These are phyloP conservation scores for Parasteatoda lunata DNA, from an alignment of 2,888 invertebrate genomes.

Conservation along the genomic window DNA sequence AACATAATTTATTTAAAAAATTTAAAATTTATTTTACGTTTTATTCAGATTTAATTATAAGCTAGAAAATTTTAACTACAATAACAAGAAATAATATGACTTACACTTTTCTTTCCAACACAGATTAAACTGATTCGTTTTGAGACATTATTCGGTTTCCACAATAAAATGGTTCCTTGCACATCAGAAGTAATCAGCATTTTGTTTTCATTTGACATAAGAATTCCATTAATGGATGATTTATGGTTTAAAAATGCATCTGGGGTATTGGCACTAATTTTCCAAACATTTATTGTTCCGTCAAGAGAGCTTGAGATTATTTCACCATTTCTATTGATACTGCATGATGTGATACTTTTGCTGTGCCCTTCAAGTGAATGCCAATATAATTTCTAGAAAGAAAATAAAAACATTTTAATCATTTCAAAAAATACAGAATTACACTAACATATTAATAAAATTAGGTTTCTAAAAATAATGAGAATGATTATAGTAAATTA, in stretches of 20 bases:
- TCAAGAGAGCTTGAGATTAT: conserved; percentile 54
- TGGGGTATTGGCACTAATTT: conserved; percentile 16
- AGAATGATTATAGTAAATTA: too few relatives aligned
- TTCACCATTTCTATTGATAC: conserved; percentile 27
- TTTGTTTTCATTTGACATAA: background rate
- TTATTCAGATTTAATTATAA: background rate
- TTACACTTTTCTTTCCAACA: conserved; percentile 47
- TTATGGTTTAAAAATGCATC: conserved; percentile 13
- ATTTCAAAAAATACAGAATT: background rate
- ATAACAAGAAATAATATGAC: background rate
- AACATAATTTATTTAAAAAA: background rate
- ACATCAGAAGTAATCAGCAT: conserved; percentile 38
- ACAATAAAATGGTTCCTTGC: conserved; percentile 42
- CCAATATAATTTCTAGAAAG: conserved; percentile 30
- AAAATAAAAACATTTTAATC: background rate
- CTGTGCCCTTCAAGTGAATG: conserved; percentile 56
- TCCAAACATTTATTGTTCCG: conserved; percentile 57
- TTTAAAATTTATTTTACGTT: background rate
- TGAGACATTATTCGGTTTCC: conserved; percentile 20
- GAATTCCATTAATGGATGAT: conserved; percentile 21
- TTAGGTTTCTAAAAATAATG: too few relatives aligned
- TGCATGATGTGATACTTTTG: conserved; percentile 54
- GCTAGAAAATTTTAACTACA: background rate
- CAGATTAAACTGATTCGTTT: background rate
- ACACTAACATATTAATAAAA: too few relatives aligned